Conservation (phyloP, 2,888 invertebrate genomes). For the Zygothrica quintamaculata region DNA sequence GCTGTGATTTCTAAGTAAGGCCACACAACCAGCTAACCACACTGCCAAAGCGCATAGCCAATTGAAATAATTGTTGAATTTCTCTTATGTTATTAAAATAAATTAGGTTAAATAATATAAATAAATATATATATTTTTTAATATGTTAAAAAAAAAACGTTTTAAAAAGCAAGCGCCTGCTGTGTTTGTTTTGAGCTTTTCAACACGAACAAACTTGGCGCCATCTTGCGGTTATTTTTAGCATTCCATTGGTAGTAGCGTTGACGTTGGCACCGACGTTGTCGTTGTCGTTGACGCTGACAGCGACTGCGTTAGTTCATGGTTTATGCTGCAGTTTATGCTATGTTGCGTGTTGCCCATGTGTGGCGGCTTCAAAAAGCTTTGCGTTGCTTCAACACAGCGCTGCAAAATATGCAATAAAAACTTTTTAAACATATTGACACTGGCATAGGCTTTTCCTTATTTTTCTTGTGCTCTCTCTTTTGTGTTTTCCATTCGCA, state of each 20-base stretch:
- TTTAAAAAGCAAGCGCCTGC: constrained; percentile 24
- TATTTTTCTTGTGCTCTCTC: not conserved
- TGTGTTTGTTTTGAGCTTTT: constrained; percentile 40
- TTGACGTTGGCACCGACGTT: constrained; percentile 3
- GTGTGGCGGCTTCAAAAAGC: constrained; percentile 48
- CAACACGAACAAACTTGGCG: constrained; percentile 42
- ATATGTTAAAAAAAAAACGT: not conserved
- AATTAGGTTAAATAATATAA: constrained; percentile 22
- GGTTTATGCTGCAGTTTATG: constrained; percentile 67
- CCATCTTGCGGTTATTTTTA: constrained; percentile 61
- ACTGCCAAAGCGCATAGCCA: constrained; percentile 95
- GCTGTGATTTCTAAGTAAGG: constrained; percentile 88
- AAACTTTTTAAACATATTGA: constrained; percentile 26
- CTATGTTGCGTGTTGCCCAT: constrained; percentile 54
- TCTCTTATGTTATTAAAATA: constrained; percentile 2
- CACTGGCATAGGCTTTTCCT: not conserved
- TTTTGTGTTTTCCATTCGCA: not conserved
- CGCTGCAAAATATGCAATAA: constrained; percentile 80
- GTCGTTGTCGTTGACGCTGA: too few species aligned
- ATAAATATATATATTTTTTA: not conserved
- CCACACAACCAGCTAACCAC: constrained; percentile 99
- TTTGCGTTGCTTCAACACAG: constrained; percentile 42
- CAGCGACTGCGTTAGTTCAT: not conserved
- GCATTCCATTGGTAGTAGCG: not conserved
- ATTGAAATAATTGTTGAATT: constrained; percentile 62